Base-by-base conservation (phyloP, 2,888 invertebrate species). In the Eueremaeus valkanovi region DNA sequence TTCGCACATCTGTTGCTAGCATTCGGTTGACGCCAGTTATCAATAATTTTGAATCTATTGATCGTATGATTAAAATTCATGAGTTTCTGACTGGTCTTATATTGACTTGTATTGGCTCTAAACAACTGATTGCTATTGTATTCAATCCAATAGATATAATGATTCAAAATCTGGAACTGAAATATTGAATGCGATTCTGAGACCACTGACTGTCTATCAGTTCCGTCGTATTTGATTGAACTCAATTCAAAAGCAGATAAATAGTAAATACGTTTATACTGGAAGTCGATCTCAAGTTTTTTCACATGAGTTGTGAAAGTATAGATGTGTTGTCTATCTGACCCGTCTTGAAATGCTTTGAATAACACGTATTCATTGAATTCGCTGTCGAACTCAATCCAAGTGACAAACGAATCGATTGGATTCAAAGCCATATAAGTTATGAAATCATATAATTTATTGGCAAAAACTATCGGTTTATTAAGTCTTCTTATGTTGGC, bases 51-150 rank as follows among this genome's bases (percentile, higher is more conserved):
- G 33, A 68, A 68, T 40, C 68, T 68, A 40, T 68, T 68, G 21
- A 68, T 68, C 3, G 61, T 63, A 18, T 63, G 61, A 27, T 33
- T 63, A 3, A 63, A 27, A 33, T 27, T 18, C 18, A 63, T 3
- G 13, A 33, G 9, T 27, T 63, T 8, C n/a, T 63, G 31, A 27
- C n/a, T 55, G 18, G 24, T 27, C 27, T 55, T 27, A 11, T 9
- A 27, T 6, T 55, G 24, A 24, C 27, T 27, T 11, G 33, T 16
- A 33, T 63, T n/a, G 13, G 68, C n/a, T 68, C 42, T 40, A 24
- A 68, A 68, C 21, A 68, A 68, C n/a, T 68, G 68, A 68, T 68
- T 68, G 68, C 68, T 33, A 40, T 68, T 68, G 68, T 36, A 42
- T 68, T 68, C 68, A 68, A 68, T 68, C 68, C 68, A 68, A 68